phyloP scores from a whole-genome alignment of 2,113 vertebrate genomes.

The Hypocryptadius cinnamomeus region DNA sequence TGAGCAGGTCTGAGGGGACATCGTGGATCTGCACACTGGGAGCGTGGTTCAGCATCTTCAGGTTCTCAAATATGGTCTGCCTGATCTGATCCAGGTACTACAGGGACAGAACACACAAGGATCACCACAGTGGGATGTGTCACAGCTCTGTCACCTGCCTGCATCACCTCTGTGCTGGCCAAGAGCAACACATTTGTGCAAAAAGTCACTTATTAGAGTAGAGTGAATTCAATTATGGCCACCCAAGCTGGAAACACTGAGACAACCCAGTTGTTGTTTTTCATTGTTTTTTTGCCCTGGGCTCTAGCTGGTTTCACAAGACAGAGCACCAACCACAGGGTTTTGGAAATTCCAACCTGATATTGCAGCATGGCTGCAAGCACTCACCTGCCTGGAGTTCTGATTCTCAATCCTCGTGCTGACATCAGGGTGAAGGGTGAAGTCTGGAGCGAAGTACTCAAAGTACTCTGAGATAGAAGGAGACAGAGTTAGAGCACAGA shows the following conservation, averaged over 20 bases:
- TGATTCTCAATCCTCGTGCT: conserved; percentile 99
- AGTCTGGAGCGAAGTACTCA: conserved; percentile 97
- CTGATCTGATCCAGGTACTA: conserved; percentile 98
- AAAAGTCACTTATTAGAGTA: neutral
- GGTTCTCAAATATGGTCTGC: conserved; percentile 94
- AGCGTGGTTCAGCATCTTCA: conserved; percentile 98
- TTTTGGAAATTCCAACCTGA: neutral
- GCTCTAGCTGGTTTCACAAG: neutral
- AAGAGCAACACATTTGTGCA: neutral
- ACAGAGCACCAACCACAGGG: neutral
- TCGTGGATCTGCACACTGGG: conserved; percentile 98
- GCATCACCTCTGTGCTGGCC: neutral
- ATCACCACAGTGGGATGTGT: neutral
- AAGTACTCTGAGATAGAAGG: conserved; percentile 83
- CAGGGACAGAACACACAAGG: neutral
- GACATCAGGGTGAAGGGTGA: conserved; percentile 96
- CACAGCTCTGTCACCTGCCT: neutral
- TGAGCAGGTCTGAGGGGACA: conserved; percentile 91
- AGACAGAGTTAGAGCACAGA: neutral
- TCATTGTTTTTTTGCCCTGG: neutral
- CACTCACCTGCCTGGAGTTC: conserved; percentile 91
- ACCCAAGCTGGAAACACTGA: neutral
- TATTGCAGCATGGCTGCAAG: neutral
- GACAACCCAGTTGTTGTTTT: neutral
- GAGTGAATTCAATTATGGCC: neutral